Evolutionary conservation across 92 coral and sea anemone species (phyloP), one percentile per base, ranked within the genome.

Genomic region (Pocillopora grandis): DNA sequence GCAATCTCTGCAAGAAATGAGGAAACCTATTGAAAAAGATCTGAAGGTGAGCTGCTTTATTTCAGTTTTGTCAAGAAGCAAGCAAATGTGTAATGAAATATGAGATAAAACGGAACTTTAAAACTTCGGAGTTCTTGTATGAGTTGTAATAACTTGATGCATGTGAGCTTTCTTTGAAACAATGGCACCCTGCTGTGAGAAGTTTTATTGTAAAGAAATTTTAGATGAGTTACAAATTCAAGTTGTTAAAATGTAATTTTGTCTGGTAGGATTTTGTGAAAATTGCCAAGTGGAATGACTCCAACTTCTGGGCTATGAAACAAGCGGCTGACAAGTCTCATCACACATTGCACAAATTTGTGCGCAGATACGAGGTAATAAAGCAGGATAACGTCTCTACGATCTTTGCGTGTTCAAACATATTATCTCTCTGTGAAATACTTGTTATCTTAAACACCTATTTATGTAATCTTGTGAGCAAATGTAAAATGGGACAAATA

Each of bases 301-400:
- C 98, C 60, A 92, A 89, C 81, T 96, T 92, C 86, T 96, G 99
- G 99, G 99, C 98, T 15, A 96, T 96, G 98, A 96, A 96, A 71
- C 98, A 94, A 86, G 96, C 99, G 10, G 93, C 97, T 12, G 93
- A 90, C 66, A 96, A 96, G 64, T 96, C 99, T 0, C 99, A 96
- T 80, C 94, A 94, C 65, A 89, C 97, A 14, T 87, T 96, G 56
- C 94, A 94, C 83, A 96, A 94, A 83, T 90, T 96, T 80, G 93
- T 96, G 70, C 90, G 98, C 55, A 92, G 87, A 86, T 96, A 90
- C 62, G 95, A 96, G 98, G 99, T 94, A 66, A 13, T 10, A 6
- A 42, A 6, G 16, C 21, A 80, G 35, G 7, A 16, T 20, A 33
- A 10, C 15, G 71, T 9, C 17, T 10, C 10, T 35, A 33, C 52